phyloP scores from a whole-genome alignment of 2,797 vertebrate species.

The Nannoperca australis region DNA sequence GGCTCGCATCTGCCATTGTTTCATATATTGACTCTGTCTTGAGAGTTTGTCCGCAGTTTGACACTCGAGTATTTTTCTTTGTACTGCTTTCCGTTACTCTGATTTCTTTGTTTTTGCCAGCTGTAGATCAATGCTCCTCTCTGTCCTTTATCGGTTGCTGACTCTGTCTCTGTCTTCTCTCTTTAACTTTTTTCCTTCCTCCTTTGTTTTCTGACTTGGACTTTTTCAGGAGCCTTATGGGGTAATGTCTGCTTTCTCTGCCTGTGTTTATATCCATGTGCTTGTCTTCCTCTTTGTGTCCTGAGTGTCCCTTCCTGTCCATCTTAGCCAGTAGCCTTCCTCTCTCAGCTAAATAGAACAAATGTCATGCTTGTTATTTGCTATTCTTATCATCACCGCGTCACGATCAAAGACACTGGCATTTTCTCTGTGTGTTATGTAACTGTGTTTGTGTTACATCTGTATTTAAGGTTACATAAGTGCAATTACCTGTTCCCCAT shows the following conservation, averaged over 20 bases:
- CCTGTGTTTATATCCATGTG: constrained; percentile 47
- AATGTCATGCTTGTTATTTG: constrained; percentile 67
- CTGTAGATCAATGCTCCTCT: constrained; percentile 38
- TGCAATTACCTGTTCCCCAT: constrained; percentile 50
- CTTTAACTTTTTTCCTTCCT: constrained; percentile 44
- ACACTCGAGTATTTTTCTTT: constrained; percentile 40
- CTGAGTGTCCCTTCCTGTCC: constrained; percentile 41
- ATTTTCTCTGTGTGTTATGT: constrained; percentile 68
- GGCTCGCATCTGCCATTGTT: neutral
- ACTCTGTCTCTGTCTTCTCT: constrained; percentile 61
- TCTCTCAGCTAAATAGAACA: constrained; percentile 41
- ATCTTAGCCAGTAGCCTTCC: constrained; percentile 40
- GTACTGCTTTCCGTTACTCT: constrained; percentile 37
- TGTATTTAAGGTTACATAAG: constrained; percentile 55
- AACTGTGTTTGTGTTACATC: constrained; percentile 58
- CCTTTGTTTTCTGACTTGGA: constrained; percentile 83
- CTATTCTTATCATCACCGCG: constrained; percentile 55
- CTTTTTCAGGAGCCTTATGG: constrained; percentile 97
- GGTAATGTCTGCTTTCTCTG: constrained; percentile 88
- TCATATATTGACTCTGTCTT: constrained; percentile 10
- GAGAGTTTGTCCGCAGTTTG: constrained; percentile 10
- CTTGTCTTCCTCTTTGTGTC: constrained; percentile 38
- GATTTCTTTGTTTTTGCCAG: constrained; percentile 29
- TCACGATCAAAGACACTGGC: constrained; percentile 62
- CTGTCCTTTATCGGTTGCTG: constrained; percentile 67